Base-by-base conservation (phyloP, 2,113 vertebrate species). In the Hemicordylus capensis region DNA sequence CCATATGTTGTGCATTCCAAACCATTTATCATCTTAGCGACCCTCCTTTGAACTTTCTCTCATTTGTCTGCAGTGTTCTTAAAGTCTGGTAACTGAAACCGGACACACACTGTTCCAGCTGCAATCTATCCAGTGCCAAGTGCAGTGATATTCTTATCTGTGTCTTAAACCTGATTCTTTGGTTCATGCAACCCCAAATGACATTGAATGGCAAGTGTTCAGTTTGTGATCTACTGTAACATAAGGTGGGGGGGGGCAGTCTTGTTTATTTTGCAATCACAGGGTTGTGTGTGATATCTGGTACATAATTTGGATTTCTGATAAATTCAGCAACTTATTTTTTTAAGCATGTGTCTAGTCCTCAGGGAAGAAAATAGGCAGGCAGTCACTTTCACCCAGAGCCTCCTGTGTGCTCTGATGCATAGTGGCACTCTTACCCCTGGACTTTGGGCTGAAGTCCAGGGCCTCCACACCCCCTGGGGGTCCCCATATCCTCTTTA, bases 11-110 rank as follows among this genome's bases (percentile, higher is more conserved):
- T 56, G 39, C 83, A 70, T 78, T 79, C 54, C 64, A 78, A 78
- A 78, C 39, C 31, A 46, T 78, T 78, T 85, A 85, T 85, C 39
- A 78, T 79, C 75, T 79, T 70, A 70, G 54, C 54, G 46, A 37
- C 54, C 39, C 66, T 76, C 46, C n/a, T 84, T 84, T 67, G 61
- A 84, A 84, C 81, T 84, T 54, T 34, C 59, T 67, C 51, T 37
- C 7, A 28, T 78, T 85, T 59, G 20, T 79, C 39, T 37, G 17
- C 39, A 26, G 54, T 17, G 14, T 83, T 46, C 72, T 84, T 63
- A 48, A 64, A 51, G 31, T 75, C 3, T 61, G 51, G 54, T 78
- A 59, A 44, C 66, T 70, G 51, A 59, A 34, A 78, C 24, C 70
- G 75, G 83, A 78, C 76, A 59, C 39, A 28, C 19, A 58, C 26